A percentile compares a stretch with the other conserved stretches of the same genome.
phyloP scores from a whole-genome alignment of 2,888 invertebrate genomes.

The Ephialtes manifestator region DNA sequence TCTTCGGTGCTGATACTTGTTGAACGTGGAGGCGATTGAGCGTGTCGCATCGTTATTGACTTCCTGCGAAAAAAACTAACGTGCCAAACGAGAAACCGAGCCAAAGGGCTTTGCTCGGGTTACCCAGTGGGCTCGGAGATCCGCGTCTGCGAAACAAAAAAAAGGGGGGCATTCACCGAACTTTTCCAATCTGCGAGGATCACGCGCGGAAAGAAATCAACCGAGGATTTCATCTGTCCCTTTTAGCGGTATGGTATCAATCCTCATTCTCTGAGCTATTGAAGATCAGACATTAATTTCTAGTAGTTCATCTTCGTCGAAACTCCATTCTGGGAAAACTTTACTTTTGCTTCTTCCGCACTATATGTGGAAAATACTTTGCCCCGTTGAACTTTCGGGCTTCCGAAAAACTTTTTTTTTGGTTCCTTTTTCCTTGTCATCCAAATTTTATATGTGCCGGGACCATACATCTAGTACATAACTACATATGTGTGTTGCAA shows the following conservation, averaged over 20 bases:
- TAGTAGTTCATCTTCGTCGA: slow-evolving; percentile 49
- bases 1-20: slow-evolving; percentile 8
- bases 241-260: slow-evolving; percentile 55
- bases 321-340: slow-evolving; percentile 7
- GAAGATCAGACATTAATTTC: slow-evolving; percentile 64
- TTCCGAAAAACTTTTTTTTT: background rate
- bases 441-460: background rate
- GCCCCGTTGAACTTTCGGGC: background rate
- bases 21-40: slow-evolving; percentile 30
- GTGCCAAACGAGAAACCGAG: slow-evolving; percentile 42
- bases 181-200: slow-evolving; percentile 81
- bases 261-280: slow-evolving; percentile 45
- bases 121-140: slow-evolving; percentile 4
- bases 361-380: background rate
- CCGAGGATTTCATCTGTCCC: slow-evolving; percentile 72
- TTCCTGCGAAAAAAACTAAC: slow-evolving; percentile 45
- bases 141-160: slow-evolving; percentile 50
- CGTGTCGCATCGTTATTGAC: slow-evolving; percentile 46
- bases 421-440: too few species aligned
- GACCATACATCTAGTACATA: too few species aligned
- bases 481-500: too few species aligned
- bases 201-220: slow-evolving; percentile 79
- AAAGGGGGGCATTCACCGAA: slow-evolving; percentile 67
- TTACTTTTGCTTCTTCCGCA: slow-evolving; percentile 30
- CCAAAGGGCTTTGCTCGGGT: slow-evolving; percentile 2